Evolutionary conservation across 2,113 vertebrate species (phyloP).

Genomic region (Bubalus kerabau): DNA sequence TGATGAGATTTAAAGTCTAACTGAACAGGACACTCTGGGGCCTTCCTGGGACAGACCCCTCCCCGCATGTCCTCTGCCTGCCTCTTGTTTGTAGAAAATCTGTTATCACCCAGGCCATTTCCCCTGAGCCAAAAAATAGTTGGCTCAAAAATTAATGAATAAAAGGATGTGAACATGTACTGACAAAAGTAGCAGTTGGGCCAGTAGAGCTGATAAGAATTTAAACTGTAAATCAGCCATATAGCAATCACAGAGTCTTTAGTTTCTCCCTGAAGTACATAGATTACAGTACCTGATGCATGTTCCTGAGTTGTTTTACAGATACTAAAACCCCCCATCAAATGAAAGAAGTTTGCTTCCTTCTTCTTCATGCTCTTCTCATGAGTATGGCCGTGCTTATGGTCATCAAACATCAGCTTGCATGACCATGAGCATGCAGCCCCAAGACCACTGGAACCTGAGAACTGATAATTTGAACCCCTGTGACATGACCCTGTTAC

Average conservation of each 20-base stretch:
- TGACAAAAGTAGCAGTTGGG: not conserved
- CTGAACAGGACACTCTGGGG: not conserved
- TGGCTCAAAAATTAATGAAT: not conserved
- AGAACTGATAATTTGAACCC: not conserved
- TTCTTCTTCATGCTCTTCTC: not conserved
- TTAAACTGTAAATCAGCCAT: not conserved
- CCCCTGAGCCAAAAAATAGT: not conserved
- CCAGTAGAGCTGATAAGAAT: not conserved
- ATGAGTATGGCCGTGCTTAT: not conserved
- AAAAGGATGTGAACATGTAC: not conserved
- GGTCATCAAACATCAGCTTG: not conserved
- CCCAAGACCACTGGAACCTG: not conserved
- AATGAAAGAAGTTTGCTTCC: not conserved
- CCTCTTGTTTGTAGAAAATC: not conserved
- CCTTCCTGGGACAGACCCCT: not conserved
- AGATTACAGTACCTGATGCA: not conserved
- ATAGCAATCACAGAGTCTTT: not conserved
- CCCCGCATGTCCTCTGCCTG: not conserved
- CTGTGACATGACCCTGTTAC: not conserved
- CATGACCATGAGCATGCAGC: not conserved
- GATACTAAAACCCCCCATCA: not conserved
- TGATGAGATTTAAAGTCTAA: not conserved
- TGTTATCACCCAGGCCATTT: not conserved
- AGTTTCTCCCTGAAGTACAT: not conserved
- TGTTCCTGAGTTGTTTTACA: not conserved